Base-by-base conservation (phyloP, 2,797 vertebrate species). In the Gallinago nigripennis region DNA sequence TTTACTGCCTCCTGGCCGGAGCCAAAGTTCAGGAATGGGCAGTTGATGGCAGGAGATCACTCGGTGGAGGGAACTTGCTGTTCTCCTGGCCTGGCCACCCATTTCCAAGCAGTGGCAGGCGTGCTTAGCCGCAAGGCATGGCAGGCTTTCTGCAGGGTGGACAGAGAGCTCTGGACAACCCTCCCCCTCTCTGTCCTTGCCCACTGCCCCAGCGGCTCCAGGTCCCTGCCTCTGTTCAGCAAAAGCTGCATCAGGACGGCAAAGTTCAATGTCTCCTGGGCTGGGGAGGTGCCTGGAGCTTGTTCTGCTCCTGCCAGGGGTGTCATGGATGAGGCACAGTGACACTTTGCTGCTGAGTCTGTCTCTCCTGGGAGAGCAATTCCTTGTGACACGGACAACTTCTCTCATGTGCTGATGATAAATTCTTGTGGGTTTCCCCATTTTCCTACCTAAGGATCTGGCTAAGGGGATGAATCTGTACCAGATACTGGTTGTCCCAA, bases 1-100 rank as follows among this genome's bases (percentile, higher is more conserved):
- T 81, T 78, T 77, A n/a, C 76, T 78, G 92, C 75, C 88, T 90
- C 63, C 82, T 70, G 95, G 54, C 80, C 8, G 1, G 61, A 94
- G 92, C 86, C 95, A 91, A 93, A 88, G 94, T 88, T 95, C 94
- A 88, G 89, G 90, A 83, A 45, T 73, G 60, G 92, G 86, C 88
- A 73, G 85, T 5, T 0, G 82, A 72, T 76, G 95, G 94, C 86
- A 61, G 83, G 77, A 77, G 96, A 84, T 88, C 73, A 51, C 81
- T 76, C 27, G 5, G 78, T 39, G 1, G 54, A 79, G 84, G 79
- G 95, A 95, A 90, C 95, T 95, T 5, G 64, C 90, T 95, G 93
- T 88, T 91, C 94, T 65, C 73, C 24, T 72, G 16, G 33, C 54
- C 50, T 4, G 11, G 43, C 33, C 54, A 17, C 50, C 80, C 72